Percentiles rank a stretch among this genome's conserved stretches.
These are phyloP conservation scores for Aphis gossypii DNA, from an alignment of 1,140 invertebrate genomes.

Conservation along the genomic window DNA sequence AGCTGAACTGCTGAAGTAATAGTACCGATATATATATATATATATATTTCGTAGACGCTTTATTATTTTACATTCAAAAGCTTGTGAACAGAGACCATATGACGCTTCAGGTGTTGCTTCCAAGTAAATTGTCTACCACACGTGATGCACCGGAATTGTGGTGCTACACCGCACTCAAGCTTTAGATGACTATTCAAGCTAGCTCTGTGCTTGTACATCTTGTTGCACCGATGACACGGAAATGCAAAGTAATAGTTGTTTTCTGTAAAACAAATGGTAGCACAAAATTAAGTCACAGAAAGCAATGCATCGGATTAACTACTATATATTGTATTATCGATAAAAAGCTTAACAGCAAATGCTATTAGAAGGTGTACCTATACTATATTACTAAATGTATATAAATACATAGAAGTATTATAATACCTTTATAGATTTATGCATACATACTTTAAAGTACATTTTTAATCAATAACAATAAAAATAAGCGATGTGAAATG, in stretches of 20 bases:
- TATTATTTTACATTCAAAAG: not conserved
- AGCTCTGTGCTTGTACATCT: constrained; percentile 64
- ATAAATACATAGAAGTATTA: not conserved
- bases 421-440: not conserved
- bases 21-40: not conserved
- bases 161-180: constrained; percentile 67
- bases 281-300: not conserved
- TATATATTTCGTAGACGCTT: not conserved
- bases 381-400: not conserved
- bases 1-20: not conserved
- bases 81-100: constrained; percentile 60
- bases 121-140: constrained; percentile 65
- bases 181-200: constrained; percentile 68
- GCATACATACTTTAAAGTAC: not conserved
- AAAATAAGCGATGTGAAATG: not conserved
- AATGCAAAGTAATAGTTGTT: not conserved
- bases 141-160: constrained; percentile 65
- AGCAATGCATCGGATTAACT: not conserved
- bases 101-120: constrained; percentile 61
- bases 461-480: not conserved
- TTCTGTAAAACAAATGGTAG: constrained; percentile 12
- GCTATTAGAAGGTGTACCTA: not conserved
- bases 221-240: constrained; percentile 62
- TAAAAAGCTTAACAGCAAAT: not conserved
- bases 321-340: not conserved